phyloP scores from a whole-genome alignment of 2,113 vertebrate species.

The Myrmecophaga tridactyla region DNA sequence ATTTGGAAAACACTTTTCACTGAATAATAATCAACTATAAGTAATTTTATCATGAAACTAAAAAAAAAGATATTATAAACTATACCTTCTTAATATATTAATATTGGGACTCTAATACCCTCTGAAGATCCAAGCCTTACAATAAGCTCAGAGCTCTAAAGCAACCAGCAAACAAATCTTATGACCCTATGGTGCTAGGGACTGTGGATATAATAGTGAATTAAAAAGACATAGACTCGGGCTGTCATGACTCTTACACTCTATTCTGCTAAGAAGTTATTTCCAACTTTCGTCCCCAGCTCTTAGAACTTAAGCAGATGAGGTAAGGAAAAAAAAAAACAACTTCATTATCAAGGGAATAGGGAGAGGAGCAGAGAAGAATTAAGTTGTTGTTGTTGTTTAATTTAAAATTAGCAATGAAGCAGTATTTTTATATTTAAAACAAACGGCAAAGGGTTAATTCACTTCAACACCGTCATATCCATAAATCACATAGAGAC shows the following conservation, averaged over 20 bases:
- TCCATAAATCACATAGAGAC: neutral
- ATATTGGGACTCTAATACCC: neutral
- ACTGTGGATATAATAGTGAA: neutral
- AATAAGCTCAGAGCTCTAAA: neutral
- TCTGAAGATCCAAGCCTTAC: neutral
- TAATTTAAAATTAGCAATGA: neutral
- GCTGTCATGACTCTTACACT: neutral
- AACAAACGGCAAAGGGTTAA: neutral
- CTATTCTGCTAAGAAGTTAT: neutral
- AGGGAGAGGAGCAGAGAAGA: neutral
- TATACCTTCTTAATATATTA: neutral
- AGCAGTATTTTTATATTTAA: constrained; percentile 18
- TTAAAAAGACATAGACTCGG: neutral
- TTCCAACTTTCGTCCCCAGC: neutral
- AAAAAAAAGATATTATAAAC: too few relatives aligned
- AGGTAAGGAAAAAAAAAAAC: neutral
- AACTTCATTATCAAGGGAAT: neutral
- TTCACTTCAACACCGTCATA: neutral
- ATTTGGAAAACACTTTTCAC: neutral
- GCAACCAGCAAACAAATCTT: neutral
- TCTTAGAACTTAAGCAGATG: neutral
- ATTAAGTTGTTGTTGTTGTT: neutral
- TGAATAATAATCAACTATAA: neutral
- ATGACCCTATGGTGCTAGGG: neutral
- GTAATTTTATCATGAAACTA: constrained; percentile 16